Conservation (phyloP, 2,888 invertebrate genomes). For the Corbicula japonica region DNA sequence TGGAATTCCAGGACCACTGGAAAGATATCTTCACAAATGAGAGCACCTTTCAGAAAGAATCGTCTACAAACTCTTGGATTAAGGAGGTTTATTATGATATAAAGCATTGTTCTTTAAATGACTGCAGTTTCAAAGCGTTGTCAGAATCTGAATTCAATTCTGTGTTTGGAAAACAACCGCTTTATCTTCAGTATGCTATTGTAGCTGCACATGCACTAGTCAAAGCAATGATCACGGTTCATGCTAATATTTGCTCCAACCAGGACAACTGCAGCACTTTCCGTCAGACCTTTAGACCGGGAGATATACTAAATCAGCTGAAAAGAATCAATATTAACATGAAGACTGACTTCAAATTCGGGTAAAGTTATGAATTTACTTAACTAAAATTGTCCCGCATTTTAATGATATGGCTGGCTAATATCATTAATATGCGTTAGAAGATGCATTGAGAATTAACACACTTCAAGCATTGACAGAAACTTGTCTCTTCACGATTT, state of each 20-base stretch:
- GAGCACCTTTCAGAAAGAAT: conserved; percentile 18
- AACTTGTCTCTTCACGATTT: too few species aligned
- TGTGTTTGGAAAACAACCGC: conserved; percentile 25
- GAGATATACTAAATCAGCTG: conserved; percentile 1
- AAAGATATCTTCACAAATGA: conserved; percentile 37
- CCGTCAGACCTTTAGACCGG: background rate
- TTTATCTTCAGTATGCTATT: conserved; percentile 60
- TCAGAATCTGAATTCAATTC: conserved; percentile 1
- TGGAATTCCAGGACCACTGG: conserved; percentile 52
- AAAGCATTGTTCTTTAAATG: background rate
- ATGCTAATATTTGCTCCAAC: too few species aligned
- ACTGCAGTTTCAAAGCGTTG: conserved; percentile 26
- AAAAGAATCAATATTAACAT: conserved; percentile 6
- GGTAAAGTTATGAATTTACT: conserved; percentile 3
- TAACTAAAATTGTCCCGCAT: background rate
- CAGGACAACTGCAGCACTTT: background rate
- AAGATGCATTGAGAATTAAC: background rate
- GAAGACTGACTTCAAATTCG: conserved; percentile 12
- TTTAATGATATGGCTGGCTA: background rate
- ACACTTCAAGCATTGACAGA: background rate
- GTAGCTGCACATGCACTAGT: conserved; percentile 53
- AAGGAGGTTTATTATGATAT: conserved; percentile 5
- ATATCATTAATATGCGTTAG: too few species aligned
- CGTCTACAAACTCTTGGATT: conserved; percentile 39
- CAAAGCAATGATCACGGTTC: conserved; percentile 10